Evolutionary conservation across 2,797 vertebrate genomes (phyloP), one percentile per base, ranked within the genome.

Genomic region (Schizopygopsis pylzovi): DNA sequence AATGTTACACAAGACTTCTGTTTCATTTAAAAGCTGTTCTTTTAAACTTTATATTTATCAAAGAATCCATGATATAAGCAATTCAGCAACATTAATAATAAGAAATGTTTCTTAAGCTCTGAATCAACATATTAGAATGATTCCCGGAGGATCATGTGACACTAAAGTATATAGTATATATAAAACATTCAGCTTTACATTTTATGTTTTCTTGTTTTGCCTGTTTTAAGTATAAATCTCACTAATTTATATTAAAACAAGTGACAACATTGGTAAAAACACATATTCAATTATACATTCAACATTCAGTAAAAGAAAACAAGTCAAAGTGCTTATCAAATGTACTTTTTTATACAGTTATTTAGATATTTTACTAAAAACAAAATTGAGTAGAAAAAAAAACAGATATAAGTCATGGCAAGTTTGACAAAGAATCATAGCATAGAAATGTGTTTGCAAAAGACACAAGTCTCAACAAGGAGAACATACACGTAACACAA

Each of bases 381-480:
- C 45, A 37, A 81, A 6, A 37, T 8, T 52, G 12, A 0, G 37
- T 20, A 12, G 8, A 37, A 65, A 71, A 28, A 22, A 43, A 5
- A 4, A 15, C 65, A 41, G 37, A 10, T 20, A 37, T 43, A 65
- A 63, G 16, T 45, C 18, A 25, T 61, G 28, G 45, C 80, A 56
- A 56, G 67, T 81, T 70, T n/a, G 47, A 37, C 18, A 45, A 77
- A 77, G 28, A 25, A 20, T 77, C 82, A 67, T 25, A 15, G 22
- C 61, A 77, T 37, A 39, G 45, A 77, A 65, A 84, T 75, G 28
- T 83, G 20, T 68, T 63, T 68, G 6, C 18, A n/a, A n/a, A 68
- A 59, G 65, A 85, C 67, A 76, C 83, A 85, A 79, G 83, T 71
- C 76, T 47, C 75, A 79, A 65, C 83, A 85, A 61, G 52, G 12